Percentiles rank a stretch among this genome's conserved stretches.
Conservation (phyloP, 2,888 invertebrate genomes). For the Cosmorhoe ocellata region DNA sequence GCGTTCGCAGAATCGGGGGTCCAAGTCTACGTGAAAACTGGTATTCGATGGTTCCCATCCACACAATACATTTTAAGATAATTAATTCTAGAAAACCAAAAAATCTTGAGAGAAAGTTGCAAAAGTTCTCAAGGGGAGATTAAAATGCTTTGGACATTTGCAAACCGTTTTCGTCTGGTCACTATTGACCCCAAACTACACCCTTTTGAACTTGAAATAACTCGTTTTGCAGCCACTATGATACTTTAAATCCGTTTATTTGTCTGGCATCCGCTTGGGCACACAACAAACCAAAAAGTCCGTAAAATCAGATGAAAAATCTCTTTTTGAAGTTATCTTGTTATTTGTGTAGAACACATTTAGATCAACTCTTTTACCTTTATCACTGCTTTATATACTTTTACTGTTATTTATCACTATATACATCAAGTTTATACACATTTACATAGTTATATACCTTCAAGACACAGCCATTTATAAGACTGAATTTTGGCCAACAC, state of each 20-base stretch:
- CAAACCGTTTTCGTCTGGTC: background rate
- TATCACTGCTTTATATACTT: too few relatives aligned
- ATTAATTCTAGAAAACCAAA: background rate
- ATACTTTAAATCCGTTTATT: background rate
- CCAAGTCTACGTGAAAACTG: conserved; percentile 6
- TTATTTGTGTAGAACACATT: too few relatives aligned
- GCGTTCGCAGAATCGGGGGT: conserved; percentile 10
- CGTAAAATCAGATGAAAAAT: too few relatives aligned
- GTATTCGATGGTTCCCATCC: background rate
- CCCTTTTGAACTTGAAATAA: background rate
- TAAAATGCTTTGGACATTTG: too few relatives aligned
- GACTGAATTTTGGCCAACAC: conserved; percentile 65
- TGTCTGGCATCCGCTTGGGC: background rate
- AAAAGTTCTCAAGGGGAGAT: too few relatives aligned
- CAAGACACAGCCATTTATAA: conserved; percentile 50
- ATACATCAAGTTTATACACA: background rate
- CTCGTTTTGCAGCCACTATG: background rate
- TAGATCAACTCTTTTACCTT: too few relatives aligned
- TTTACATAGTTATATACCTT: conserved; percentile 1
- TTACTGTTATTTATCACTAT: too few relatives aligned
- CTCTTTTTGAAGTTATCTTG: too few relatives aligned
- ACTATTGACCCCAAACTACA: background rate
- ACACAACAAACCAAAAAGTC: background rate
- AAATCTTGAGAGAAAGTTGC: background rate
- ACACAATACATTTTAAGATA: background rate